phyloP scores from a whole-genome alignment of 2,797 vertebrate genomes.

The Prunella strophiata region DNA sequence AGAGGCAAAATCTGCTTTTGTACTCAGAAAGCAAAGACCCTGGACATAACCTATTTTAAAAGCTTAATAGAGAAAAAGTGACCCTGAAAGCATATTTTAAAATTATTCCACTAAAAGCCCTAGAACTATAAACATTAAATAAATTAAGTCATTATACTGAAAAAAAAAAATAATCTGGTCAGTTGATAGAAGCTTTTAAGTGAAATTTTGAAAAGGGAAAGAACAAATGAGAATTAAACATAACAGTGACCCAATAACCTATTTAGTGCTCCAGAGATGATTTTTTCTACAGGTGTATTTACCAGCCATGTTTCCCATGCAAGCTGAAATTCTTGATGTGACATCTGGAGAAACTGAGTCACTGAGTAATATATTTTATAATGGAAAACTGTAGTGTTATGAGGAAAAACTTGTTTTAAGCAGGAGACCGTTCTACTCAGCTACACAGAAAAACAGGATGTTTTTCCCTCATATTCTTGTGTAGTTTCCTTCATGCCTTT shows the following conservation, averaged over 20 bases:
- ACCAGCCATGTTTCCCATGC: not conserved
- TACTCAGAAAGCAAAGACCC: conserved; percentile 40
- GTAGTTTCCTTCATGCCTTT: not conserved
- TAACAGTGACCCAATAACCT: not conserved
- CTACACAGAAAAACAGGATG: not conserved
- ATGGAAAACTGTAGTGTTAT: not conserved
- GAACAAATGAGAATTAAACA: not conserved
- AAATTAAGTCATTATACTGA: conserved; percentile 7
- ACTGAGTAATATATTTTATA: not conserved
- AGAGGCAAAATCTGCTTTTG: conserved; percentile 41
- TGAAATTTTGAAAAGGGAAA: not conserved
- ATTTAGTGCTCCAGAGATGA: not conserved
- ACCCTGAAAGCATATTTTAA: conserved; percentile 9
- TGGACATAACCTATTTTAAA: conserved; percentile 55
- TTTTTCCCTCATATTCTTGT: not conserved
- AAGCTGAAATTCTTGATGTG: not conserved
- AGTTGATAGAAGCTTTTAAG: not conserved
- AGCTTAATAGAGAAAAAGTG: conserved; percentile 33
- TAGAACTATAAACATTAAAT: conserved; percentile 45
- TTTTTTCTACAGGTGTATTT: not conserved
- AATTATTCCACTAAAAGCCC: conserved; percentile 42
- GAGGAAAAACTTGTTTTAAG: not conserved
- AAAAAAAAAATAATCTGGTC: not conserved
- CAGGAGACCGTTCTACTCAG: not conserved
- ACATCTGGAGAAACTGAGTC: not conserved